phyloP scores from a whole-genome alignment of 53 echinoderm and acorn worm species.

The Zoroaster sp. region DNA sequence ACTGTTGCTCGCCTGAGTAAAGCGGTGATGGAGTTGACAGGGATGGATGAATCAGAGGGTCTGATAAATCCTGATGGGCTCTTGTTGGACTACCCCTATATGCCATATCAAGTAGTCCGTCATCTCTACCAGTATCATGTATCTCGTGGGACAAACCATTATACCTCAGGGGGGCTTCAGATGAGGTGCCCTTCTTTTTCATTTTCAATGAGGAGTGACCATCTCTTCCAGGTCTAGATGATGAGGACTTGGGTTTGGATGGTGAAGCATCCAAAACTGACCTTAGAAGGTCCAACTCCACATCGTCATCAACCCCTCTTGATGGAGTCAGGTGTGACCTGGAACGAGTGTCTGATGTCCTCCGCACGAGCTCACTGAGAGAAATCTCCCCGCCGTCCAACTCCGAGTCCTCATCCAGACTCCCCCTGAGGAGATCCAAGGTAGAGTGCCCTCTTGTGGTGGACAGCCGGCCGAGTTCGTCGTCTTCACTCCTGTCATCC shows the following conservation, averaged over 20 bases:
- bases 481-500: constrained; percentile 11
- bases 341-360: constrained; percentile 30
- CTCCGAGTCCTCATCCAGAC: neutral
- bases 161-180: neutral
- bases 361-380: constrained; percentile 58
- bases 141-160: constrained; percentile 19
- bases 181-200: neutral
- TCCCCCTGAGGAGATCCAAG: constrained; percentile 5
- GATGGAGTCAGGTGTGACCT: constrained; percentile 21
- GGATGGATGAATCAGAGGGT: neutral
- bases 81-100: constrained; percentile 10
- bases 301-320: neutral
- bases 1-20: neutral
- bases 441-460: constrained; percentile 15
- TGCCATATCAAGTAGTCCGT: neutral
- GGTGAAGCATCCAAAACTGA: constrained; percentile 37
- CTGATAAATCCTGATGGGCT: neutral
- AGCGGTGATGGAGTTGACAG: neutral
- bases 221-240: neutral
- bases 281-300: constrained; percentile 14
- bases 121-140: neutral
- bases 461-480: neutral
- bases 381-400: constrained; percentile 53
- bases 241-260: neutral
- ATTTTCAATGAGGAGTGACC: neutral